Evolutionary conservation across 2,113 vertebrate genomes (phyloP), one percentile per base, ranked within the genome.

Genomic region (Salvelinus fontinalis): DNA sequence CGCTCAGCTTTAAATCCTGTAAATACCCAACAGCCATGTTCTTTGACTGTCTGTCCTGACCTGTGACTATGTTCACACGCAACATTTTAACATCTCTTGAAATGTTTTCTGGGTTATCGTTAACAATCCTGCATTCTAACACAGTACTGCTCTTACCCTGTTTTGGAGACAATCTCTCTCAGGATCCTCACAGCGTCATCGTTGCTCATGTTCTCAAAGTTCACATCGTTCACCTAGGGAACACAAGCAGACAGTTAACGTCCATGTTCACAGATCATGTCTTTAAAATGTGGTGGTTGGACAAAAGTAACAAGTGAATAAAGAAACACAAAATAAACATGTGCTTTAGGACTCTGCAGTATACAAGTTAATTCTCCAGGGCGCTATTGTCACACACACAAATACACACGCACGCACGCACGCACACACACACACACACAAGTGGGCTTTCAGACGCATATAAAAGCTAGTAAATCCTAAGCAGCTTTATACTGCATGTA

Each of bases 161-260:
- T 96, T 90, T 98, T 97, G 74, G 97, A 98, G 79, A 99, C 97
- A 0, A 99, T 97, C 89, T 98, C 97, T 83, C 94, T 77, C 6
- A 94, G 88, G 85, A 98, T 97, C 78, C 97, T 94, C 68, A 99
- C 97, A 0, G 97, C 97, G 0, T 99, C 97, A 0, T 99, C 97
- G 0, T 99, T 99, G 91, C 96, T 99, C 97, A 99, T 99, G 90
- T 98, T 99, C 93, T 99, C 97, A 80, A 99, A 99, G 89, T 99
- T 99, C 57, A 99, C 95, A 0, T 99, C 97, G 0, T 99, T 99
- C 77, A 99, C 97, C 97, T 99, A 89, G 3, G 14, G 2, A 73
- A 70, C 3, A 83, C 26, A 82, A 80, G 14, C 8, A 44, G 2
- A 44, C 7, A 48, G 67, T 48, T 12, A 24, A 57, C 22, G 22